phyloP scores from a whole-genome alignment of 2,888 invertebrate species.

The Crematogaster levior region DNA sequence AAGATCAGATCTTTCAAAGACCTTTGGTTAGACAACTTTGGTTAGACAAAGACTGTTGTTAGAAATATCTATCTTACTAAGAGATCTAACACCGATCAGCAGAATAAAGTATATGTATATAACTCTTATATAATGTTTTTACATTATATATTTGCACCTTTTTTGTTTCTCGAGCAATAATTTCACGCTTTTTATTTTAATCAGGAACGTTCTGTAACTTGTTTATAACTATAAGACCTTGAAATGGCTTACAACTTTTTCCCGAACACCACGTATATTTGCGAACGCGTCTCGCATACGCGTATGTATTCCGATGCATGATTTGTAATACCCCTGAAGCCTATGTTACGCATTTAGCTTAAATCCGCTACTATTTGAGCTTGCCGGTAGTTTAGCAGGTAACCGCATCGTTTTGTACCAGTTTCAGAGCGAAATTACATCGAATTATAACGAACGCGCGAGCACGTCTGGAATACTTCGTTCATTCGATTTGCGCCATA shows the following conservation, averaged over 20 bases:
- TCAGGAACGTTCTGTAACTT: not conserved
- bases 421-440: constrained; percentile 69
- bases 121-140: not conserved
- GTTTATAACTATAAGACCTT: not conserved
- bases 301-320: constrained; percentile 69
- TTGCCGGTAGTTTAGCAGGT: constrained; percentile 74
- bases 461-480: constrained; percentile 28
- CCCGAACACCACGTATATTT: constrained; percentile 26
- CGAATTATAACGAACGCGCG: constrained; percentile 41
- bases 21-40: too few relatives aligned
- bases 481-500: constrained; percentile 32
- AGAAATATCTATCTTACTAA: too few relatives aligned
- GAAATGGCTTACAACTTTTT: not conserved
- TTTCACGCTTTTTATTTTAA: not conserved
- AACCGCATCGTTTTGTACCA: constrained; percentile 69
- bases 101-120: not conserved
- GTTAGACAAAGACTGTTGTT: too few relatives aligned
- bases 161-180: not conserved
- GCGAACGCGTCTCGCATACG: constrained; percentile 35
- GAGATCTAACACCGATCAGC: not conserved
- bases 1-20: too few relatives aligned
- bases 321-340: constrained; percentile 73
- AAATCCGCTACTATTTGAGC: constrained; percentile 72
- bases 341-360: constrained; percentile 71
- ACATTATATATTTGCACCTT: not conserved